Percentiles rank a stretch among this genome's conserved stretches.
Evolutionary conservation across 2,888 invertebrate species (phyloP).

Genomic region (Dryococelus australis): DNA sequence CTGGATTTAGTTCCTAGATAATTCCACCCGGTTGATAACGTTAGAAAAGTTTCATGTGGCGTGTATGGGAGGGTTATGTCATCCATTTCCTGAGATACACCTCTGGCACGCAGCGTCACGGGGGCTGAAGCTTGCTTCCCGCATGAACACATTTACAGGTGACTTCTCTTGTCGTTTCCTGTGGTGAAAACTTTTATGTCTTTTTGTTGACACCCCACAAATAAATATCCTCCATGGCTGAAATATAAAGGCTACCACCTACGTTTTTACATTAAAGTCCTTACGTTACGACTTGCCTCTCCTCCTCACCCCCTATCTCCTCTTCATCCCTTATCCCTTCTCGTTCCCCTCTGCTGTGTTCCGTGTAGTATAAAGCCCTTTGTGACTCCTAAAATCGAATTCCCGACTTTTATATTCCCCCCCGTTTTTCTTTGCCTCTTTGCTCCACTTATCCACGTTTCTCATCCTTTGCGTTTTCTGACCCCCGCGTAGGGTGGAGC

Average conservation of each 20-base stretch:
- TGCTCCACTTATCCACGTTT: conserved; percentile 13
- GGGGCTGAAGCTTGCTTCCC: neutral
- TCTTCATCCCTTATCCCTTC: neutral
- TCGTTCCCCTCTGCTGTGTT: neutral
- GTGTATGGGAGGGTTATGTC: too few relatives aligned
- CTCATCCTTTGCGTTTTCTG: conserved; percentile 23
- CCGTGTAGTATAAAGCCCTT: conserved; percentile 26
- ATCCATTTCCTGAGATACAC: too few relatives aligned
- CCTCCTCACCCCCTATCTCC: neutral
- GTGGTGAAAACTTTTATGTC: neutral
- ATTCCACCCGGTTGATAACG: too few relatives aligned
- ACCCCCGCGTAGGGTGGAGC: neutral
- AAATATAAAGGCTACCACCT: neutral
- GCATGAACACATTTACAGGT: neutral
- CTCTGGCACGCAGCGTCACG: too few relatives aligned
- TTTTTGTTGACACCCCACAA: neutral
- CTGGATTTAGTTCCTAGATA: too few relatives aligned
- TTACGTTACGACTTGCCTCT: conserved; percentile 2
- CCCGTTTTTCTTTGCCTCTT: conserved; percentile 6
- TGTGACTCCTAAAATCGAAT: conserved; percentile 30
- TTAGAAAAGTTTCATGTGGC: too few relatives aligned
- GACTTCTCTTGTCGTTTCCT: neutral
- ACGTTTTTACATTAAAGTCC: conserved; percentile 10
- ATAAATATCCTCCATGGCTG: neutral
- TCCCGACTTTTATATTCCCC: conserved; percentile 24